phyloP scores from a whole-genome alignment of 2,797 vertebrate genomes.

The Hoplostethus atlanticus region DNA sequence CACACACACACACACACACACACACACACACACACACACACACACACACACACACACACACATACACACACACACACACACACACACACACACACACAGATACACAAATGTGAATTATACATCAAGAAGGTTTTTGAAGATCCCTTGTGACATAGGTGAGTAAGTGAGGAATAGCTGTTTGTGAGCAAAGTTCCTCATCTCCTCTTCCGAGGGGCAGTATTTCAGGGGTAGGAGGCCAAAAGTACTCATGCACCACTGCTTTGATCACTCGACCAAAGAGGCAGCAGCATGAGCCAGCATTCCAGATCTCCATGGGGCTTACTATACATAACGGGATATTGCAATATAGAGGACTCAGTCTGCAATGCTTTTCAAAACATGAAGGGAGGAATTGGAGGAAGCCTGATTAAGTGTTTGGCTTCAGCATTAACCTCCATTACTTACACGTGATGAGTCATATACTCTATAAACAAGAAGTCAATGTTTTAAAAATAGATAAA shows the following conservation, averaged over 20 bases:
- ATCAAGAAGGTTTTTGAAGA: constrained; percentile 31
- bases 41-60: constrained; percentile 10
- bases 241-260: constrained; percentile 18
- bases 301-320: constrained; percentile 62
- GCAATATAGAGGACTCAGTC: constrained; percentile 65
- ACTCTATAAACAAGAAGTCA: constrained; percentile 23
- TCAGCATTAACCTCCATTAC: constrained; percentile 57
- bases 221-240: constrained; percentile 67
- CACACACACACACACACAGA: constrained; percentile 34
- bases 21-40: constrained; percentile 33
- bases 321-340: constrained; percentile 59
- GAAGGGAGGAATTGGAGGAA: constrained; percentile 23
- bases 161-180: constrained; percentile 41
- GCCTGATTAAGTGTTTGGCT: constrained; percentile 48
- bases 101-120: constrained; percentile 13
- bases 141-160: constrained; percentile 38
- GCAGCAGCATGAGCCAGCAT: constrained; percentile 59
- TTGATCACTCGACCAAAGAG: constrained; percentile 65
- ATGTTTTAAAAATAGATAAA: too few relatives aligned
- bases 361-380: constrained; percentile 59
- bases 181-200: constrained; percentile 58
- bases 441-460: constrained; percentile 40
- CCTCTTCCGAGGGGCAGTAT: constrained; percentile 63
- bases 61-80: constrained; percentile 11
- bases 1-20: constrained; percentile 10